phyloP scores from a whole-genome alignment of 2,113 vertebrate genomes.

The Chionodraco myersi region DNA sequence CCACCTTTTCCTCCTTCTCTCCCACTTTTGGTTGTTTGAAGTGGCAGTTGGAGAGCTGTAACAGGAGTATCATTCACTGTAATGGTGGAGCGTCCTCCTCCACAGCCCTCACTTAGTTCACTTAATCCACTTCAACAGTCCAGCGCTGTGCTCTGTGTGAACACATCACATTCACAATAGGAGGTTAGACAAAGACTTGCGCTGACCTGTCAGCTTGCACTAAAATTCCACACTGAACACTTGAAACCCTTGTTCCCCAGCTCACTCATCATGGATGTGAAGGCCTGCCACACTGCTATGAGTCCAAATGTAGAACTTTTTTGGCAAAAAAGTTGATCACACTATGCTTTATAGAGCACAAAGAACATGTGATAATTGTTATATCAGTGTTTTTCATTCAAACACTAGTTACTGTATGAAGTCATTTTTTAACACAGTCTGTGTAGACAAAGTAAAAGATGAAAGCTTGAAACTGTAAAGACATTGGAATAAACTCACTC shows the following conservation, averaged over 20 bases:
- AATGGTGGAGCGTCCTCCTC: conserved; percentile 75
- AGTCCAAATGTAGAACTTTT: conserved; percentile 25
- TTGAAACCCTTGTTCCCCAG: conserved; percentile 38
- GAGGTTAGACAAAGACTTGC: conserved; percentile 44
- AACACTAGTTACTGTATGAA: background rate
- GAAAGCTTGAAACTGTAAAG: background rate
- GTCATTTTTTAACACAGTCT: background rate
- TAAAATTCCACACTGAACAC: conserved; percentile 59
- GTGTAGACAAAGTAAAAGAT: background rate
- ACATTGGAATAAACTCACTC: background rate
- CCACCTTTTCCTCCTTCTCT: conserved; percentile 72
- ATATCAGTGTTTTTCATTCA: background rate
- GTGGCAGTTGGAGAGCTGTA: conserved; percentile 68
- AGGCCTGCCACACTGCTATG: background rate
- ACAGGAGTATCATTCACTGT: conserved; percentile 78
- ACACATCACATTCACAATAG: conserved; percentile 59
- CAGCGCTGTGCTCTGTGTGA: conserved; percentile 44
- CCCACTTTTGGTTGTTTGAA: conserved; percentile 67
- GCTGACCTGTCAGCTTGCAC: conserved; percentile 57
- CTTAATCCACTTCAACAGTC: conserved; percentile 73
- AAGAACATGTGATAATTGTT: background rate
- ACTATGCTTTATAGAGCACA: conserved; percentile 1
- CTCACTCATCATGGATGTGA: conserved; percentile 39
- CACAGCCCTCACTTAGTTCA: conserved; percentile 75
- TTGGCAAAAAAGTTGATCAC: conserved; percentile 8